Base-by-base conservation (phyloP, 2,888 invertebrate species). In the Hypsopygia costalis region DNA sequence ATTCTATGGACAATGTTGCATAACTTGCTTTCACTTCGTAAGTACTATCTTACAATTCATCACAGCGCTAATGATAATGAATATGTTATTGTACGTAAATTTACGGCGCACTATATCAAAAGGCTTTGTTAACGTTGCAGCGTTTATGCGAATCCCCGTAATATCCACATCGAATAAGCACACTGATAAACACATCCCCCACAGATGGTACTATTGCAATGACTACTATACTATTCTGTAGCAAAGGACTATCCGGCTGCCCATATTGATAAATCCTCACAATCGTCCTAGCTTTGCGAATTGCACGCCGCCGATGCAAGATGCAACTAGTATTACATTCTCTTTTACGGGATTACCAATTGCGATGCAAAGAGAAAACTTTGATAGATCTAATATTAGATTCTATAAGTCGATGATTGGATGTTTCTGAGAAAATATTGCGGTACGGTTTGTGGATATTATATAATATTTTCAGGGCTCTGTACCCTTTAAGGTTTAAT, bases 231-330 rank as follows among this genome's bases (percentile, higher is more conserved):
- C 58, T 57, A 55, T 54, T 53, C 53, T 52, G 49, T 49, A 57
- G 55, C 58, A 51, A 54, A 60, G 58, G 62, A 59, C 58, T 69
- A 77, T 72, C 69, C 66, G 57, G 63, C 58, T 51, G 58, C 61
- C 69, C 69, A 68, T 79, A 74, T 79, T 73, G 79, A 72, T 74
- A 82, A 82, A 81, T 81, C 81, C 82, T 66, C 59, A 81, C 78
- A 75, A 81, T 78, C 76, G 76, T 63, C 73, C 67, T 52, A 64
- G 77, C 81, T 82, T 81, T 81, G 73, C 63, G 65, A 70, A 74
- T 72, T 71, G 71, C 69, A 69, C 68, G 70, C 56, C 58, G 58
- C 59, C 60, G 56, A 62, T 71, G 67, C 69, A 71, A 69, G 64
- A 69, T 72, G 70, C 62, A 67, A 69, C 69, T 71, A 65, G 69